These are phyloP conservation scores for Caranx melampygus DNA, from an alignment of 2,113 vertebrate species.

Conservation along the genomic window DNA sequence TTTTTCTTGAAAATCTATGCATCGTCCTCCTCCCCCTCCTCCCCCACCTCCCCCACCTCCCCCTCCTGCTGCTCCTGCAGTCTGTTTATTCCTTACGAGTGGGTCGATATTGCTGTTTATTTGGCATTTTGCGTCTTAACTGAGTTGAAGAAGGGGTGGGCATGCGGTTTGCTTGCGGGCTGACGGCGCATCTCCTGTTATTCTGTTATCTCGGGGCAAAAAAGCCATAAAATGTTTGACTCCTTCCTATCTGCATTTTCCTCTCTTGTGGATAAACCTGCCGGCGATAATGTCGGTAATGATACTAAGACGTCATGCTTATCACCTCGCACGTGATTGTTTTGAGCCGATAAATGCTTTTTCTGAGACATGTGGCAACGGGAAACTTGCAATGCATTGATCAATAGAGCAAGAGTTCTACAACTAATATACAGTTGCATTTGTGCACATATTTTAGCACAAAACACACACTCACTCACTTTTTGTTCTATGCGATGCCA, in stretches of 20 bases:
- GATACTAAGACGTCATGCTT: slow-evolving; percentile 22
- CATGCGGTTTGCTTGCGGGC: slow-evolving; percentile 31
- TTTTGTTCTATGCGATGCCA: slow-evolving; percentile 33
- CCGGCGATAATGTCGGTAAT: slow-evolving; percentile 31
- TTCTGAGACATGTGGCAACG: background rate
- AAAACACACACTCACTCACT: slow-evolving; percentile 8
- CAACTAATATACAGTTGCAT: background rate
- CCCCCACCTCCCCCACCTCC: background rate
- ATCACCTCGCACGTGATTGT: slow-evolving; percentile 19
- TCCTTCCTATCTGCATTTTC: slow-evolving; percentile 28
- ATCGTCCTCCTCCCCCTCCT: background rate
- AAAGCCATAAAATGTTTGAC: slow-evolving; percentile 29
- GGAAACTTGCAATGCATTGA: slow-evolving; percentile 4
- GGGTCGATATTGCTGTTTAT: slow-evolving; percentile 56
- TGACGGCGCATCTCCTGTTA: slow-evolving; percentile 44
- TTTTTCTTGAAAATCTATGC: slow-evolving; percentile 36
- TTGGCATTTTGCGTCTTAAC: slow-evolving; percentile 65
- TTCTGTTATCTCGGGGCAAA: slow-evolving; percentile 49
- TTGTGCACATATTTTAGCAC: background rate
- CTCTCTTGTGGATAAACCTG: slow-evolving; percentile 36
- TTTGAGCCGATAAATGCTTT: slow-evolving; percentile 47
- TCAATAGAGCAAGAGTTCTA: slow-evolving; percentile 3
- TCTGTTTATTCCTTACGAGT: slow-evolving; percentile 43
- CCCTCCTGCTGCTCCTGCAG: slow-evolving; percentile 1
- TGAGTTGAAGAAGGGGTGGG: slow-evolving; percentile 21